phyloP scores from a whole-genome alignment of 30 jellyfish, hydroid and myxozoan species.

The Hydractinia echinata region DNA sequence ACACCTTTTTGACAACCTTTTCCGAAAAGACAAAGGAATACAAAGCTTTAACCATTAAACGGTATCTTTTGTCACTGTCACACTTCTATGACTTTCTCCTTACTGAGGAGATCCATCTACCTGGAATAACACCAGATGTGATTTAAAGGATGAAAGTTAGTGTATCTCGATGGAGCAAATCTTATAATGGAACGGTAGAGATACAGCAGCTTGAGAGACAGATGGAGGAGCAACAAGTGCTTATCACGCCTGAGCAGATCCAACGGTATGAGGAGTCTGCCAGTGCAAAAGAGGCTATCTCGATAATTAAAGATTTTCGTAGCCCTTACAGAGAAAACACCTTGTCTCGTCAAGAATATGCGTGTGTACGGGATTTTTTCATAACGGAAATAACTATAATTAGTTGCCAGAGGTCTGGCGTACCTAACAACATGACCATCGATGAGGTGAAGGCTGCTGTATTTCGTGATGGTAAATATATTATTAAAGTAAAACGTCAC shows the following conservation, averaged over 20 bases:
- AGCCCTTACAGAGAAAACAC: not conserved
- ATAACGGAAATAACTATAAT: not conserved
- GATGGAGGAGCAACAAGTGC: not conserved
- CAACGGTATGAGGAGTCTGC: not conserved
- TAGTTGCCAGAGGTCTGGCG: conserved; percentile 1
- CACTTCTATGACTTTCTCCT: not conserved
- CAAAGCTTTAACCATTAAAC: not conserved
- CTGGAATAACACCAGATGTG: not conserved
- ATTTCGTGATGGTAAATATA: not conserved
- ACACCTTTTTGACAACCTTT: not conserved
- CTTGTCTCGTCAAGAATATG: not conserved
- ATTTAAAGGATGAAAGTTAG: not conserved
- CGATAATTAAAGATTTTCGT: not conserved
- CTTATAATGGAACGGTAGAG: not conserved
- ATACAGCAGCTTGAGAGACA: not conserved
- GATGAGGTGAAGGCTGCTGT: not conserved
- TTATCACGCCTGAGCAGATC: not conserved
- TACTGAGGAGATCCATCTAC: not conserved
- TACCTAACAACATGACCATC: not conserved
- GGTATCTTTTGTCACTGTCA: not conserved
- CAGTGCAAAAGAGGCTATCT: not conserved
- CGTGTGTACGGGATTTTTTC: not conserved
- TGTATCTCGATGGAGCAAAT: conserved; percentile 3
- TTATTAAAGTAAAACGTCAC: not conserved
- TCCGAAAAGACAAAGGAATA: not conserved